Percentiles rank a stretch among this genome's conserved stretches.
These are phyloP conservation scores for Drosophila kohkoa DNA, from an alignment of 1,140 invertebrate genomes.

Conservation along the genomic window DNA sequence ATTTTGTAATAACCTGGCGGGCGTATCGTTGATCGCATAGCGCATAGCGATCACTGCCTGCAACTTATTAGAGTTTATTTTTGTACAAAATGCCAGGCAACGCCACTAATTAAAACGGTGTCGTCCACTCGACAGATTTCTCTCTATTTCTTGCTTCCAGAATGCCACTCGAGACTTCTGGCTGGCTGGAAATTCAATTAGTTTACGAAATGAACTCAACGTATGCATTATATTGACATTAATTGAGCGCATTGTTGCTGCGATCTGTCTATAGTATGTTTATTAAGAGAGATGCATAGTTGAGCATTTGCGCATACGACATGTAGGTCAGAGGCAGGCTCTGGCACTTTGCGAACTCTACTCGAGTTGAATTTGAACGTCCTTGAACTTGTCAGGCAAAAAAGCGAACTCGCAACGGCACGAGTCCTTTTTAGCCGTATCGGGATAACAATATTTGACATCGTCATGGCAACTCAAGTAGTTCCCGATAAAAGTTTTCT, in stretches of 20 bases:
- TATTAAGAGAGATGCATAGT: background rate
- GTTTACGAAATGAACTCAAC: constrained; percentile 31
- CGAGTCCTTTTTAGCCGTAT: constrained; percentile 42
- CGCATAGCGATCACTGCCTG: constrained; percentile 29
- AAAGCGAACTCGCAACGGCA: constrained; percentile 2
- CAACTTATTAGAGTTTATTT: constrained; percentile 56
- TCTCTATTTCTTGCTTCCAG: constrained; percentile 1
- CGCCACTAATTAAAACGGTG: constrained; percentile 65
- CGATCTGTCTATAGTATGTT: background rate
- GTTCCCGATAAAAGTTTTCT: constrained; percentile 37
- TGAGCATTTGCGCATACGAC: constrained; percentile 47
- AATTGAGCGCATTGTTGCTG: constrained; percentile 24
- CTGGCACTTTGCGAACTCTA: no score
- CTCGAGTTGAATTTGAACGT: constrained; percentile 55
- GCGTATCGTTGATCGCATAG: background rate
- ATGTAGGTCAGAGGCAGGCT: constrained; percentile 50
- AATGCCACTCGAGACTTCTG: constrained; percentile 5
- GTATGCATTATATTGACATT: constrained; percentile 26
- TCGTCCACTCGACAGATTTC: constrained; percentile 67
- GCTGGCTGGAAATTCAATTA: constrained; percentile 65
- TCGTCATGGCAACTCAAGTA: constrained; percentile 62
- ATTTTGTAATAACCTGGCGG: constrained; percentile 48
- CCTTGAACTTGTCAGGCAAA: constrained; percentile 72
- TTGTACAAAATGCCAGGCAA: constrained; percentile 38
- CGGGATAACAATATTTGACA: constrained; percentile 71